Conservation (phyloP, 1,140 invertebrate genomes). For the Meloidogyne floridensis region DNA sequence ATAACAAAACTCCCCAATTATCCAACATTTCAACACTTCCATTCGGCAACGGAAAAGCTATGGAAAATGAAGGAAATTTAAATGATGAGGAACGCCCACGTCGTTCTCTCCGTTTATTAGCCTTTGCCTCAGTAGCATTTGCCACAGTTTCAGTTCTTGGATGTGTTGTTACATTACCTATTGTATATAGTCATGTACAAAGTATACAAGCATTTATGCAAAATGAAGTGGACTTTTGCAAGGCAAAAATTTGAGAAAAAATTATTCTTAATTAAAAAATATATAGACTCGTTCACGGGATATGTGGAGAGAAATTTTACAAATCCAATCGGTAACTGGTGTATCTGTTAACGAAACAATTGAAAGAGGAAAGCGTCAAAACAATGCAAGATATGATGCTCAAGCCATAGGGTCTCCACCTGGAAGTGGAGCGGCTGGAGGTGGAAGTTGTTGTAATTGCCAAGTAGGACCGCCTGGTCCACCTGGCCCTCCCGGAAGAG, state of each 20-base stretch:
- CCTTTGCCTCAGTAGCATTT: slow-evolving; percentile 61
- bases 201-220: slow-evolving; percentile 64
- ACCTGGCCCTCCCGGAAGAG: slow-evolving; percentile 63
- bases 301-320: slow-evolving; percentile 65
- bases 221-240: slow-evolving; percentile 66
- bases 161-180: slow-evolving; percentile 59
- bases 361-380: slow-evolving; percentile 18
- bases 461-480: slow-evolving; percentile 64
- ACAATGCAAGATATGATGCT: slow-evolving; percentile 40
- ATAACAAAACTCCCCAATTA: not conserved
- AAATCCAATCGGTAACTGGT: slow-evolving; percentile 58
- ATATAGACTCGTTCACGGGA: slow-evolving; percentile 61
- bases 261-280: not conserved
- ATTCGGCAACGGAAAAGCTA: slow-evolving; percentile 10
- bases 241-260: slow-evolving; percentile 42
- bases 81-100: slow-evolving; percentile 28
- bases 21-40: slow-evolving; percentile 4
- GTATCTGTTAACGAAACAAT: slow-evolving; percentile 30
- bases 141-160: slow-evolving; percentile 64
- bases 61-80: not conserved
- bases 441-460: slow-evolving; percentile 60
- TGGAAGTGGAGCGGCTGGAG: slow-evolving; percentile 42
- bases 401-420: slow-evolving; percentile 23
- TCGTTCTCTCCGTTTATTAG: slow-evolving; percentile 55
- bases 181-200: slow-evolving; percentile 65